Evolutionary conservation across 92 coral and sea anemone genomes (phyloP).

Genomic region (Zoanthus gigantus): DNA sequence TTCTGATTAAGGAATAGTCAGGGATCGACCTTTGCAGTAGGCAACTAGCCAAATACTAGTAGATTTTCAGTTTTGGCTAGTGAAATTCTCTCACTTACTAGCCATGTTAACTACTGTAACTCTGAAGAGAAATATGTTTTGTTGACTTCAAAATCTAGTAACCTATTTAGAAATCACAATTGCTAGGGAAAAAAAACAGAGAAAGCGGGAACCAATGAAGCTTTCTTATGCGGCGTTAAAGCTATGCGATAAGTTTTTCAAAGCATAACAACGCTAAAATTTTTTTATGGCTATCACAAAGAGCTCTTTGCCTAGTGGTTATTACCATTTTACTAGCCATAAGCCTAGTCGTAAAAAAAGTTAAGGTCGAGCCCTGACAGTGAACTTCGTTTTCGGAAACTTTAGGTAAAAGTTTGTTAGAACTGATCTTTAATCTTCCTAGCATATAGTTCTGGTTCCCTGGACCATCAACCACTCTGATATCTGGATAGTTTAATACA

Average conservation of each 20-base stretch:
- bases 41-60: neutral
- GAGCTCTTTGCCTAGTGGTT: neutral
- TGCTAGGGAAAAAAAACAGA: neutral
- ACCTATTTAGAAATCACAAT: neutral
- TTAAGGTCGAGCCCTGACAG: neutral
- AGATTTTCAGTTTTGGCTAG: neutral
- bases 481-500: neutral
- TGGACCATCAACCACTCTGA: slow-evolving; percentile 19
- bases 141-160: neutral
- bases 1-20: neutral
- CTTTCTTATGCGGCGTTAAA: neutral
- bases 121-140: neutral
- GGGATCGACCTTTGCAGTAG: neutral
- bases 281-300: neutral
- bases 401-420: slow-evolving; percentile 13
- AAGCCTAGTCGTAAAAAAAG: neutral
- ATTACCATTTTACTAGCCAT: neutral
- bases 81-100: neutral
- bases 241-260: neutral
- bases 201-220: neutral
- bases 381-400: slow-evolving; percentile 7
- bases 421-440: slow-evolving; percentile 28
- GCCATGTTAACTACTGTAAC: neutral
- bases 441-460: slow-evolving; percentile 31
- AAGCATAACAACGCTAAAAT: neutral